Evolutionary conservation across 1,140 invertebrate genomes (phyloP).

Genomic region (Mamestra configurata): DNA sequence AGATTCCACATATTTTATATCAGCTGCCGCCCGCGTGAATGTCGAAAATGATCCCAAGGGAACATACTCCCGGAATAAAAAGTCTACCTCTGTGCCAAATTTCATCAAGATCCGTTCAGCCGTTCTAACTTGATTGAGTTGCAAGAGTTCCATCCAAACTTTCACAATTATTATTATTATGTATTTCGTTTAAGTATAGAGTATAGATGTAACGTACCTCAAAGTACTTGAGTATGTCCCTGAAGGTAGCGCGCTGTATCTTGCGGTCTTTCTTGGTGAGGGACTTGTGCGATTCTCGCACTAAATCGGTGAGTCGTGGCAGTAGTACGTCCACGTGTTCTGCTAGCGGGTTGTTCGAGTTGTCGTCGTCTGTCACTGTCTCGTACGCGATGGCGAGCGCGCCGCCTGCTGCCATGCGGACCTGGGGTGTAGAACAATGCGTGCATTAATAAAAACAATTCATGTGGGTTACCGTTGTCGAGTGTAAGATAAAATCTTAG

Average conservation of each 20-base stretch:
- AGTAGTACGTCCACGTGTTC: slow-evolving; percentile 89
- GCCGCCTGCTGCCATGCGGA: slow-evolving; percentile 96
- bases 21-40: no score
- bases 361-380: slow-evolving; percentile 90
- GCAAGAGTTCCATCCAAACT: no score
- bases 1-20: no score
- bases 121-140: no score
- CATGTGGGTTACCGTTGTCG: neutral
- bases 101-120: no score
- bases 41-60: no score
- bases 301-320: slow-evolving; percentile 92
- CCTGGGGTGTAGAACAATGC: slow-evolving; percentile 89
- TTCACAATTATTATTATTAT: neutral
- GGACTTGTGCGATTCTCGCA: slow-evolving; percentile 97
- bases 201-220: slow-evolving; percentile 87
- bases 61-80: no score
- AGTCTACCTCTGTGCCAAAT: no score
- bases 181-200: no score
- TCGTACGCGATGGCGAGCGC: slow-evolving; percentile 96
- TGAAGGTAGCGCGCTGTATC: slow-evolving; percentile 96
- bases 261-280: slow-evolving; percentile 97
- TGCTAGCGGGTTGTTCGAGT: slow-evolving; percentile 70
- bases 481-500: neutral
- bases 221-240: slow-evolving; percentile 92
- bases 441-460: neutral